Evolutionary conservation across 37 sponge, comb jelly and placozoan species (phyloP).

Genomic region (Tethya wilhelma): DNA sequence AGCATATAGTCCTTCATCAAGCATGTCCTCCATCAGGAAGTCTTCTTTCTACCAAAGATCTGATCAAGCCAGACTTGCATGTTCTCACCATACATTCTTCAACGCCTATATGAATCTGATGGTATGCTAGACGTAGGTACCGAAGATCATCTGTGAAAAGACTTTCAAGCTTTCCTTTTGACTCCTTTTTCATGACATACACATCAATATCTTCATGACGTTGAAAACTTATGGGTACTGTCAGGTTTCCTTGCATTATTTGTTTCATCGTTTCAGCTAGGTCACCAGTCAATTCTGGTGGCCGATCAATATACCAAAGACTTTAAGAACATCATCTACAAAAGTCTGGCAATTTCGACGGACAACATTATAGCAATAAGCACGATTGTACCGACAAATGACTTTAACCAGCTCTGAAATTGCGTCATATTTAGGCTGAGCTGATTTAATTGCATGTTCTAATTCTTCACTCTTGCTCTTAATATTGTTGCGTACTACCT

Average conservation of each 20-base stretch:
- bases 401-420: neutral
- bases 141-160: neutral
- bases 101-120: neutral
- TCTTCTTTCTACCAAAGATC: too few species aligned
- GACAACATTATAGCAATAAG: neutral
- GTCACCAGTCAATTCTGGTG: neutral
- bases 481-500: too few species aligned
- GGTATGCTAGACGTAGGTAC: neutral
- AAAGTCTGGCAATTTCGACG: conserved; percentile 4
- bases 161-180: neutral
- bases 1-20: too few species aligned
- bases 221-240: neutral
- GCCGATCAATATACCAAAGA: neutral
- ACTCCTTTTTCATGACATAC: neutral
- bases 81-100: neutral
- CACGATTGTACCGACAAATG: neutral
- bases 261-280: too few species aligned
- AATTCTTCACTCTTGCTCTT: too few species aligned
- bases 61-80: too few species aligned
- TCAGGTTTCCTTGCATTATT: too few species aligned
- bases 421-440: too few species aligned
- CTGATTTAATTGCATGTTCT: too few species aligned
- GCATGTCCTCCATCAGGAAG: too few species aligned
- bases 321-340: conserved; percentile 1
- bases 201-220: conserved; percentile 5